Percentiles rank a stretch among this genome's conserved stretches.
Evolutionary conservation across 2,797 vertebrate species (phyloP).

Genomic region (Chelonia mydas): DNA sequence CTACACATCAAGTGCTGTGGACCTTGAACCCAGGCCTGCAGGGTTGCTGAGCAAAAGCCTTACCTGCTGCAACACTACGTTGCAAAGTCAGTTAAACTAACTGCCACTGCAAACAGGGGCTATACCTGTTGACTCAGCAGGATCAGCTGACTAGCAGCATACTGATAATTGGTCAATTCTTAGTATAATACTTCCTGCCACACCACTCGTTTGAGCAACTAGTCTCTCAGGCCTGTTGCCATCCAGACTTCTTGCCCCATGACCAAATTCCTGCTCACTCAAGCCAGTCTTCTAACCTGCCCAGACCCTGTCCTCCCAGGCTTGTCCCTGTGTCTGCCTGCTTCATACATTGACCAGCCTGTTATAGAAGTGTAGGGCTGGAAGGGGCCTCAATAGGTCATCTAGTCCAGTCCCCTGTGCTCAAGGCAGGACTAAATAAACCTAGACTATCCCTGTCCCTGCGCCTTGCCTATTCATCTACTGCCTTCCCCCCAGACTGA

Average conservation of each 20-base stretch:
- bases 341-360: fast-evolving
- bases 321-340: not conserved
- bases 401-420: not conserved
- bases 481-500: not conserved
- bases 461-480: not conserved
- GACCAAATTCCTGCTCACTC: not conserved
- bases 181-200: not conserved
- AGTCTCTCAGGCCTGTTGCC: not conserved
- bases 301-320: not conserved
- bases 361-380: not conserved
- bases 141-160: not conserved
- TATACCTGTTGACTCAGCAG: not conserved
- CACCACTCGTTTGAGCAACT: not conserved
- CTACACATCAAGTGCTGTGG: not conserved
- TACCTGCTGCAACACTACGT: not conserved
- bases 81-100: not conserved
- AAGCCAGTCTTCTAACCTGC: not conserved
- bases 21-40: not conserved
- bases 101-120: not conserved
- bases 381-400: not conserved
- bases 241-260: not conserved
- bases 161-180: not conserved
- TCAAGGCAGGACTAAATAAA: not conserved
- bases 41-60: not conserved
- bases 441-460: not conserved